Conservation (phyloP, 2,797 vertebrate species). For the Acanthurus leucopareius region DNA sequence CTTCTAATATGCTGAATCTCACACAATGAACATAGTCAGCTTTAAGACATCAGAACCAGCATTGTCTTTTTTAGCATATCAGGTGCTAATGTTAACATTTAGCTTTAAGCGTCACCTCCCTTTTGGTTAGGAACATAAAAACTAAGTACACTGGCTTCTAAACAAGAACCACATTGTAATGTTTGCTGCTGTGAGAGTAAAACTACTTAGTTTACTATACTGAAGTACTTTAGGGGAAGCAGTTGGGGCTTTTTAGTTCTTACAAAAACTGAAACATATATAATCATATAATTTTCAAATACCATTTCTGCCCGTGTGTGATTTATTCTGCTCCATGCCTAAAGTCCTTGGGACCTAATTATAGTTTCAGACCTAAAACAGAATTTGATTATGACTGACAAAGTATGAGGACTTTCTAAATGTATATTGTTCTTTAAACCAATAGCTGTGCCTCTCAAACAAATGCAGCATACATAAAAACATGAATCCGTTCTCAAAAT, state of each 20-base stretch:
- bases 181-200: neutral
- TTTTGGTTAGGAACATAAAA: neutral
- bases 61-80: neutral
- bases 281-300: neutral
- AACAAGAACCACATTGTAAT: neutral
- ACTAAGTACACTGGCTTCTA: neutral
- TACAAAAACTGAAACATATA: neutral
- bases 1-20: neutral
- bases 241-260: neutral
- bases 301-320: neutral
- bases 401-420: neutral
- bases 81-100: neutral
- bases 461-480: conserved; percentile 30
- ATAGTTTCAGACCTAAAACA: neutral
- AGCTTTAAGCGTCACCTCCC: neutral
- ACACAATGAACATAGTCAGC: neutral
- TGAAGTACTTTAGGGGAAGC: neutral
- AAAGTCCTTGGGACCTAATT: conserved; percentile 6
- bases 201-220: neutral
- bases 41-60: neutral
- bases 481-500: conserved; percentile 6
- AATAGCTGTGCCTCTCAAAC: conserved; percentile 4
- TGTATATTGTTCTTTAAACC: neutral
- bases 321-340: conserved; percentile 11
- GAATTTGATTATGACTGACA: conserved; percentile 14